Conservation (phyloP, 2,113 vertebrate species). For the Pterocles gutturalis region DNA sequence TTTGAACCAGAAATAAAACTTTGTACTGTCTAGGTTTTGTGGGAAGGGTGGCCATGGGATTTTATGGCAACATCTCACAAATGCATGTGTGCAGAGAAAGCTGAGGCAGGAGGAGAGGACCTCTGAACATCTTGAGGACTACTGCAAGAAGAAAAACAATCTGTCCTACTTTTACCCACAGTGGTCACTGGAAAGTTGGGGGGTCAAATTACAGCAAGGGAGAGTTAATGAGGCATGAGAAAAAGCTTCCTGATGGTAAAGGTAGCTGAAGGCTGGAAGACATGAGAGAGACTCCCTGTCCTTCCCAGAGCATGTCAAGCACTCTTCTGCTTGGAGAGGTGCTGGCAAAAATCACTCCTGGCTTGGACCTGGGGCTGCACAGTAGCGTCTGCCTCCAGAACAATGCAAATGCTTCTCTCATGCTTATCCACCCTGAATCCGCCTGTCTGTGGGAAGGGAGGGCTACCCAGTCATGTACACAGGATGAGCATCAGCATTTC, state of each 20-base stretch:
- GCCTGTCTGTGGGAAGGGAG: not conserved
- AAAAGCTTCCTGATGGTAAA: not conserved
- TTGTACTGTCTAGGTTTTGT: not conserved
- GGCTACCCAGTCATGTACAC: slow-evolving; percentile 1
- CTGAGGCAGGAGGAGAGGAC: not conserved
- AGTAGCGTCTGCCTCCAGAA: not conserved
- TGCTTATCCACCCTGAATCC: accelerated
- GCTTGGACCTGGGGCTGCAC: not conserved
- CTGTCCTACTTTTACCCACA: not conserved
- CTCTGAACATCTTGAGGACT: not conserved
- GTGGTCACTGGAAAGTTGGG: not conserved
- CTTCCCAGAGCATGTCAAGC: not conserved
- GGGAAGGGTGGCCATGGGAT: accelerated
- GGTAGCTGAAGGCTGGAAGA: too few species aligned
- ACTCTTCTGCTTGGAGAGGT: not conserved
- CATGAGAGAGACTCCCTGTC: not conserved
- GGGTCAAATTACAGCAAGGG: not conserved
- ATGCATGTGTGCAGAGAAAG: not conserved
- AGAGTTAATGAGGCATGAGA: not conserved
- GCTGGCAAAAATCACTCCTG: not conserved
- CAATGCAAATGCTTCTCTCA: accelerated
- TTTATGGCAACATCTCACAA: not conserved
- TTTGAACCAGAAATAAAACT: not conserved
- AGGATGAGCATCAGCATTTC: slow-evolving; percentile 72
- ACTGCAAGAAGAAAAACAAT: not conserved